phyloP scores from a whole-genome alignment of 2,113 vertebrate species.

The human (Homo sapiens) region DNA sequence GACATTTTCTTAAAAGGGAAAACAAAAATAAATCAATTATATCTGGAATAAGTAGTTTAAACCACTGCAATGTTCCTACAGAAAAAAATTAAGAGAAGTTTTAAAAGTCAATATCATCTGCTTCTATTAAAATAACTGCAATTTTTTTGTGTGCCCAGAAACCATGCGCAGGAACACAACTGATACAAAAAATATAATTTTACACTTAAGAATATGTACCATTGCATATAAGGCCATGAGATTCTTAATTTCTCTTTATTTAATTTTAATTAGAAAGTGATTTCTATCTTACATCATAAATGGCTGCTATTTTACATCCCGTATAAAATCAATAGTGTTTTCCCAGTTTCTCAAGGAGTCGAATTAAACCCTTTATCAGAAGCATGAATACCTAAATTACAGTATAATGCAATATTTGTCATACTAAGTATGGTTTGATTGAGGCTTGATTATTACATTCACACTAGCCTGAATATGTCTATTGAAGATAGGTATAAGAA shows the following conservation, averaged over 20 bases:
- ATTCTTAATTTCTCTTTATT: slow-evolving; percentile 83
- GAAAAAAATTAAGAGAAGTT: slow-evolving; percentile 77
- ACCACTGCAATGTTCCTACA: slow-evolving; percentile 77
- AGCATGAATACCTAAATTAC: slow-evolving; percentile 85
- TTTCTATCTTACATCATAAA: slow-evolving; percentile 82
- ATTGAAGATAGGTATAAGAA: slow-evolving; percentile 87
- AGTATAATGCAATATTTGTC: slow-evolving; percentile 86
- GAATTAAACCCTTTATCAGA: slow-evolving; percentile 87
- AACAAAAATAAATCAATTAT: slow-evolving; percentile 79
- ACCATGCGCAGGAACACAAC: slow-evolving; percentile 76
- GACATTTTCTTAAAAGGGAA: slow-evolving; percentile 92
- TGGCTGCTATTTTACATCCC: slow-evolving; percentile 84
- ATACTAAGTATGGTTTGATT: slow-evolving; percentile 86
- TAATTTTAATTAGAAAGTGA: slow-evolving; percentile 86
- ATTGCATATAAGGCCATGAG: slow-evolving; percentile 77
- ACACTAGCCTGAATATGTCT: slow-evolving; percentile 84
- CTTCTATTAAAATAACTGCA: slow-evolving; percentile 81
- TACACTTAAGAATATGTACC: slow-evolving; percentile 79
- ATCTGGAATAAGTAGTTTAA: slow-evolving; percentile 55
- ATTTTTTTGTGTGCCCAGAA: slow-evolving; percentile 67
- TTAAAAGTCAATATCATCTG: slow-evolving; percentile 79
- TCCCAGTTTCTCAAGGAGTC: slow-evolving; percentile 81
- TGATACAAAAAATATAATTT: slow-evolving; percentile 77
- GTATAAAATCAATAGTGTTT: slow-evolving; percentile 84
- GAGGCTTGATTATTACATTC: slow-evolving; percentile 89